Conservation (phyloP, 2,888 invertebrate species). For the Deroplatys truncata region DNA sequence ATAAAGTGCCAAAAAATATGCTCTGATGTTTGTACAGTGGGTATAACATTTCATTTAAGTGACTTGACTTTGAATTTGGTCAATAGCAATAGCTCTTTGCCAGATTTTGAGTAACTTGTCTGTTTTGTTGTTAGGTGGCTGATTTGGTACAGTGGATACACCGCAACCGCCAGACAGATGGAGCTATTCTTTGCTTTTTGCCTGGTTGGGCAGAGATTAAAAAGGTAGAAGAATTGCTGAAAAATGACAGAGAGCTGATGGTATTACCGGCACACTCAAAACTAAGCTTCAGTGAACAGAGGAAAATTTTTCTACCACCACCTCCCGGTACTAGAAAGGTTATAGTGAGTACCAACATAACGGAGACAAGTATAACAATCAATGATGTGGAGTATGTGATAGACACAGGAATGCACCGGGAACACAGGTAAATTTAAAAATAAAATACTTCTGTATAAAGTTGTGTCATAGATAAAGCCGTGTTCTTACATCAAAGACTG, state of each 20-base stretch:
- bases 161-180: slow-evolving; percentile 50
- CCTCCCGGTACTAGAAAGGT: slow-evolving; percentile 57
- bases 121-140: slow-evolving; percentile 40
- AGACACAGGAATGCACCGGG: slow-evolving; percentile 60
- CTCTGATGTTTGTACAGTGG: too few species aligned
- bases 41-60: too few species aligned
- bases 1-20: too few species aligned
- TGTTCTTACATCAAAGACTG: too few species aligned
- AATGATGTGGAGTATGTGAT: slow-evolving; percentile 66
- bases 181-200: slow-evolving; percentile 69
- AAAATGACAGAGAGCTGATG: slow-evolving; percentile 38
- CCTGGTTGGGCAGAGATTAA: slow-evolving; percentile 73
- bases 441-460: too few species aligned
- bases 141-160: slow-evolving; percentile 57
- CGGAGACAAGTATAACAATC: slow-evolving; percentile 70
- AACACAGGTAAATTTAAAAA: slow-evolving; percentile 42
- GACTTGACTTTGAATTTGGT: too few species aligned
- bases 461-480: too few species aligned
- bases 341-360: slow-evolving; percentile 66
- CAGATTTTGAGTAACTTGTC: neutral
- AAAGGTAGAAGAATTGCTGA: slow-evolving; percentile 48
- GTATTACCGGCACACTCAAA: slow-evolving; percentile 58
- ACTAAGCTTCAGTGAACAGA: slow-evolving; percentile 56
- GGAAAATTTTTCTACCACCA: slow-evolving; percentile 52
- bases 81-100: too few species aligned